phyloP scores from a whole-genome alignment of 1,140 invertebrate species.

The Danaus melanippus region DNA sequence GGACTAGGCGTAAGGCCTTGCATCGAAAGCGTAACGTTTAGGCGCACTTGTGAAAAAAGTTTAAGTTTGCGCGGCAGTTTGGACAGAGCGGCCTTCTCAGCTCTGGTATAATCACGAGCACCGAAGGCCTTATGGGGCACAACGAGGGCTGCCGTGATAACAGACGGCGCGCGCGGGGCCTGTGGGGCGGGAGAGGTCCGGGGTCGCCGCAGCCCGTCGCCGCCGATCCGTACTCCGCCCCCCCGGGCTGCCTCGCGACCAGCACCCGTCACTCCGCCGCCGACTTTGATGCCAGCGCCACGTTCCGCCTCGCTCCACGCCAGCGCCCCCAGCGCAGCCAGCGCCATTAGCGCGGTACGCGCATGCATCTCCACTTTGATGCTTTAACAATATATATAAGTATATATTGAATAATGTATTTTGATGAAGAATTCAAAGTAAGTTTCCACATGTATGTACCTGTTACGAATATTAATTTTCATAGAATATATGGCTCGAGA shows the following conservation, averaged over 20 bases:
- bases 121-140: slow-evolving; percentile 85
- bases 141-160: slow-evolving; percentile 77
- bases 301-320: slow-evolving; percentile 48
- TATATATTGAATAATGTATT: no score
- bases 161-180: slow-evolving; percentile 52
- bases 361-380: slow-evolving; percentile 63
- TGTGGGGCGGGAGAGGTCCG: slow-evolving; percentile 59
- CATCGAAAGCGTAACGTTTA: slow-evolving; percentile 80
- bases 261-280: slow-evolving; percentile 38
- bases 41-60: slow-evolving; percentile 79
- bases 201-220: slow-evolving; percentile 59
- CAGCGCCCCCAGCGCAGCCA: slow-evolving; percentile 55
- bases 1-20: slow-evolving; percentile 84
- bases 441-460: no score
- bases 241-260: slow-evolving; percentile 43
- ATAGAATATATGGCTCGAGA: no score
- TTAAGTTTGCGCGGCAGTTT: slow-evolving; percentile 77
- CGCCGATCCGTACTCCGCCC: slow-evolving; percentile 51
- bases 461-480: no score
- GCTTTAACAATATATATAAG: slow-evolving; percentile 27
- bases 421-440: no score
- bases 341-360: slow-evolving; percentile 51
- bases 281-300: slow-evolving; percentile 58
- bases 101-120: slow-evolving; percentile 80
- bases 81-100: slow-evolving; percentile 78